Percentiles rank a stretch among this genome's conserved stretches.
These are phyloP conservation scores for Imbricaverruca yamaguchii DNA, from an alignment of 2,888 invertebrate genomes.

Conservation along the genomic window DNA sequence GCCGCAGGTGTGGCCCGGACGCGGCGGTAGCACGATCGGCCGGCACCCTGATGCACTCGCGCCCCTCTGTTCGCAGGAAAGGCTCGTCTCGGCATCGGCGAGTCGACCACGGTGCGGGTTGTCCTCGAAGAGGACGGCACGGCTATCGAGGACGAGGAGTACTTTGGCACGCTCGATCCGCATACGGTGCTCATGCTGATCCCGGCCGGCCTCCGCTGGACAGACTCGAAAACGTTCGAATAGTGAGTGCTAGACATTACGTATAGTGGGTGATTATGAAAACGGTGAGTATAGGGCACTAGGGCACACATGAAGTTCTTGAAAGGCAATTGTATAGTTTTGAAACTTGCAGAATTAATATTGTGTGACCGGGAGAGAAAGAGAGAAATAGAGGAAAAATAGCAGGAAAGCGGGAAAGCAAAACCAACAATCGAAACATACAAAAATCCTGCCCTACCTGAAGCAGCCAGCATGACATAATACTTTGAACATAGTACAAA, in stretches of 20 bases:
- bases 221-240: conserved; percentile 17
- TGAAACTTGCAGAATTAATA: too few relatives aligned
- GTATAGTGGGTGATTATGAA: too few relatives aligned
- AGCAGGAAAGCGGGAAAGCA: neutral
- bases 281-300: too few relatives aligned
- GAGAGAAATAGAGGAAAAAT: neutral
- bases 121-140: conserved; percentile 89
- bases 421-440: neutral
- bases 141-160: conserved; percentile 91
- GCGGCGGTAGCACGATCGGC: too few relatives aligned
- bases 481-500: too few relatives aligned
- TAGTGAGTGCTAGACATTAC: conserved; percentile 3
- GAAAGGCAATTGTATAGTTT: too few relatives aligned
- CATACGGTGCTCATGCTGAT: conserved; percentile 60
- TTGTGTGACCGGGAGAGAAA: too few relatives aligned
- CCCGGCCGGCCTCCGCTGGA: conserved; percentile 8
- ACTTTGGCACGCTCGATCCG: conserved; percentile 80
- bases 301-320: too few relatives aligned
- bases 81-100: neutral
- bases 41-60: neutral
- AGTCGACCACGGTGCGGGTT: conserved; percentile 46
- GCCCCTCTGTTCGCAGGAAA: neutral
- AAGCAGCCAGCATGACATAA: too few relatives aligned
- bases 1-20: too few relatives aligned
- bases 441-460: too few relatives aligned